Evolutionary conservation across 2,888 invertebrate species (phyloP).

Genomic region (Platycheirus rosarum): DNA sequence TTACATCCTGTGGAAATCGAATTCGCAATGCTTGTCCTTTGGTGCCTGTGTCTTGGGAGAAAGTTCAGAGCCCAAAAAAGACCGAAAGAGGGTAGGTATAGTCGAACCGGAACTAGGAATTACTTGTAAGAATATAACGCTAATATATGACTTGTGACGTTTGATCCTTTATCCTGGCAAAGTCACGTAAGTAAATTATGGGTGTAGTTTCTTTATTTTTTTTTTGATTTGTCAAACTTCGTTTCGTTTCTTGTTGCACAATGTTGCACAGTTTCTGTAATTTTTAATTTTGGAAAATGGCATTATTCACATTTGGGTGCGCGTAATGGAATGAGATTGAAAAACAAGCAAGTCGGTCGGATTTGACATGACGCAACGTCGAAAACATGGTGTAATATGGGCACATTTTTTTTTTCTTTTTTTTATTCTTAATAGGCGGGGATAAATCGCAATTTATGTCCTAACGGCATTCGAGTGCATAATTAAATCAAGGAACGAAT

Average conservation of each 20-base stretch:
- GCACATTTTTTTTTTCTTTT: slow-evolving; percentile 44
- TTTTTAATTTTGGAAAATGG: slow-evolving; percentile 5
- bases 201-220: slow-evolving; percentile 53
- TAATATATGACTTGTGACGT: slow-evolving; percentile 49
- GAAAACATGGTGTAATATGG: slow-evolving; percentile 22
- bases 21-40: slow-evolving; percentile 57
- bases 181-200: slow-evolving; percentile 54
- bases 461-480: slow-evolving; percentile 50
- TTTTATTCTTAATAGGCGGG: slow-evolving; percentile 69
- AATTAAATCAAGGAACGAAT: slow-evolving; percentile 50
- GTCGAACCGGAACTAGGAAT: not conserved
- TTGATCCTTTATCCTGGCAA: slow-evolving; percentile 32
- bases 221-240: slow-evolving; percentile 39
- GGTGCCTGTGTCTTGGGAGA: slow-evolving; percentile 18
- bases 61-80: slow-evolving; percentile 24
- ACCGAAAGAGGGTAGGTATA: slow-evolving; percentile 27
- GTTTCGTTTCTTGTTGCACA: not conserved
- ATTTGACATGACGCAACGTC: not conserved
- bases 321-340: slow-evolving; percentile 19
- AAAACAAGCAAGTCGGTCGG: not conserved
- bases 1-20: slow-evolving; percentile 68
- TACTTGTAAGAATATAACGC: slow-evolving; percentile 44
- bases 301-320: slow-evolving; percentile 52
- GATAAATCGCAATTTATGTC: slow-evolving; percentile 60
- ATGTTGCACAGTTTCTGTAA: not conserved